Conservation (phyloP, 2,113 vertebrate genomes). For the Malurus elegans region DNA sequence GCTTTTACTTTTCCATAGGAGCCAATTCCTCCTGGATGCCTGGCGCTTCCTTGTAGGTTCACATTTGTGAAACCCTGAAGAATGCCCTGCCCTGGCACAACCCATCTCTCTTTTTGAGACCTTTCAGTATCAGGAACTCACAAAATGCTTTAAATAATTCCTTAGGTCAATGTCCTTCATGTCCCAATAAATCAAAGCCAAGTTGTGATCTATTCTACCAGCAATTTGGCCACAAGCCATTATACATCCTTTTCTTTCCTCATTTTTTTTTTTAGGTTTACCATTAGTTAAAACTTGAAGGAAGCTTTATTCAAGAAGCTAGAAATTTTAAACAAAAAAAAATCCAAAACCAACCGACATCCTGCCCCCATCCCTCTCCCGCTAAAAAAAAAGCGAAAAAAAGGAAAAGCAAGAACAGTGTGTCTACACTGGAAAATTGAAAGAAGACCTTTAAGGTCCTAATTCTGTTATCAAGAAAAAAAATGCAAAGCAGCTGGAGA, state of each 20-base stretch:
- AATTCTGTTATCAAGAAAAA: not conserved
- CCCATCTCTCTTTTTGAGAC: not conserved
- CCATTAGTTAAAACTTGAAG: not conserved
- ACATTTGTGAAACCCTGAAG: not conserved
- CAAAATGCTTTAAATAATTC: not conserved
- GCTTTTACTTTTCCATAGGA: not conserved
- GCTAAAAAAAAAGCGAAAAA: not conserved
- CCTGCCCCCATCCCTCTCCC: rapidly evolving
- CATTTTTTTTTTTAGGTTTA: not conserved
- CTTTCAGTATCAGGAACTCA: not conserved
- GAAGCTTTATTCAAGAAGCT: not conserved
- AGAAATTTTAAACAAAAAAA: not conserved
- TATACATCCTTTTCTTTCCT: not conserved
- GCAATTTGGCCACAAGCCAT: not conserved
- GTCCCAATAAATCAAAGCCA: not conserved
- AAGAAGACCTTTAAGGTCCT: not conserved
- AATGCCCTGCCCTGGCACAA: not conserved
- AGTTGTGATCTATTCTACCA: not conserved
- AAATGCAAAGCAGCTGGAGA: not conserved
- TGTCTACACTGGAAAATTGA: not conserved
- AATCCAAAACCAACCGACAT: too few relatives aligned
- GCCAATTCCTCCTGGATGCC: not conserved
- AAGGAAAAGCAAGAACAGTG: not conserved
- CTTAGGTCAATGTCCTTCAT: not conserved
- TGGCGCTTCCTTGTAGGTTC: not conserved